Evolutionary conservation across 1,140 invertebrate genomes (phyloP).

Genomic region (Leptinotarsa texana): DNA sequence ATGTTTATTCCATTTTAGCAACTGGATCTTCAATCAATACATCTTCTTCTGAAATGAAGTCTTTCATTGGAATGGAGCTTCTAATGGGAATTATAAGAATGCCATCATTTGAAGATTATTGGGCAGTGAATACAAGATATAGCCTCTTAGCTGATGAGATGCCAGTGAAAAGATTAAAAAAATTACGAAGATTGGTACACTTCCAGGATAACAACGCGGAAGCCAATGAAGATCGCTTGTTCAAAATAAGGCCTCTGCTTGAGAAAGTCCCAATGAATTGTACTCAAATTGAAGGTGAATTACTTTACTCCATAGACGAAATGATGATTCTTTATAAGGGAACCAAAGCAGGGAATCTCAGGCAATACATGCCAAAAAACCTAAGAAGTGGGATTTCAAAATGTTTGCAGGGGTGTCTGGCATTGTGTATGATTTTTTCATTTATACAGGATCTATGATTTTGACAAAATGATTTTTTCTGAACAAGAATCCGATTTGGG

Average conservation of each 20-base stretch:
- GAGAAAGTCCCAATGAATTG: neutral
- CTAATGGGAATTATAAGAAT: constrained; percentile 12
- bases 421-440: neutral
- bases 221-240: neutral
- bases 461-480: neutral
- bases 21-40: too few species aligned
- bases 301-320: neutral
- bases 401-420: neutral
- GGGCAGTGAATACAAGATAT: neutral
- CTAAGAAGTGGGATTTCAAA: neutral
- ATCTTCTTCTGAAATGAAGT: neutral
- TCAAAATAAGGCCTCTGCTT: neutral
- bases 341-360: neutral
- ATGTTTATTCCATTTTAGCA: too few species aligned
- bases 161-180: constrained; percentile 6
- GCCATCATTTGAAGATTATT: constrained; percentile 7
- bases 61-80: neutral
- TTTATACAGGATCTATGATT: neutral
- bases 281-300: neutral
- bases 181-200: neutral
- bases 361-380: neutral
- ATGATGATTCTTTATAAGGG: neutral
- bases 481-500: neutral
- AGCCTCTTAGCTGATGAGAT: neutral
- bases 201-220: neutral